Evolutionary conservation across 2,888 invertebrate genomes (phyloP).

Genomic region (Spatulosminthurus flaviceps): DNA sequence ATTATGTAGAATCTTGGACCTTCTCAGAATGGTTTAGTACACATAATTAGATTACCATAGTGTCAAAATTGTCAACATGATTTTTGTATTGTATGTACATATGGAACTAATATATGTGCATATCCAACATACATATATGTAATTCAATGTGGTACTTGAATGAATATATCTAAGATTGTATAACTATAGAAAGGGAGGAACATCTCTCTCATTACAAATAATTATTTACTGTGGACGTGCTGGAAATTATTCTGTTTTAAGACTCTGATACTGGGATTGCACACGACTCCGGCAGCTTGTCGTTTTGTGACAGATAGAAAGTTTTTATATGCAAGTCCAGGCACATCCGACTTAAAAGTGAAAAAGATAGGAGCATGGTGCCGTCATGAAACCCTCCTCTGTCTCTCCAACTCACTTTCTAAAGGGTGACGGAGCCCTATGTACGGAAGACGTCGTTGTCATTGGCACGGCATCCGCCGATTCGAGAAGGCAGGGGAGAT

Average conservation of each 20-base stretch:
- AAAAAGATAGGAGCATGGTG: slow-evolving; percentile 36
- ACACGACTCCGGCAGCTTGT: slow-evolving; percentile 24
- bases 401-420: neutral
- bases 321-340: slow-evolving; percentile 41
- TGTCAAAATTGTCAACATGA: too few species aligned
- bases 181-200: neutral
- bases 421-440: slow-evolving; percentile 32
- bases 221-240: neutral
- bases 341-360: slow-evolving; percentile 44
- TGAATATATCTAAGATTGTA: too few species aligned
- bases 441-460: slow-evolving; percentile 43
- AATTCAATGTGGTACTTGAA: too few species aligned
- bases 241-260: slow-evolving; percentile 12
- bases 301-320: slow-evolving; percentile 2
- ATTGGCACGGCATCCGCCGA: slow-evolving; percentile 45
- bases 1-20: too few species aligned
- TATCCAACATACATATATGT: too few species aligned
- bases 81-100: too few species aligned
- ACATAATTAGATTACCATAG: too few species aligned
- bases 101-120: too few species aligned
- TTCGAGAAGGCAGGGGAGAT: slow-evolving; percentile 39
- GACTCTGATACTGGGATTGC: slow-evolving; percentile 26
- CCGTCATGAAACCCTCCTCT: slow-evolving; percentile 9
- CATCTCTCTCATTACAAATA: neutral
- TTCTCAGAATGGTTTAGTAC: too few species aligned